Evolutionary conservation across 2,888 invertebrate species (phyloP).

Genomic region (Drosophila parthenogenetica): DNA sequence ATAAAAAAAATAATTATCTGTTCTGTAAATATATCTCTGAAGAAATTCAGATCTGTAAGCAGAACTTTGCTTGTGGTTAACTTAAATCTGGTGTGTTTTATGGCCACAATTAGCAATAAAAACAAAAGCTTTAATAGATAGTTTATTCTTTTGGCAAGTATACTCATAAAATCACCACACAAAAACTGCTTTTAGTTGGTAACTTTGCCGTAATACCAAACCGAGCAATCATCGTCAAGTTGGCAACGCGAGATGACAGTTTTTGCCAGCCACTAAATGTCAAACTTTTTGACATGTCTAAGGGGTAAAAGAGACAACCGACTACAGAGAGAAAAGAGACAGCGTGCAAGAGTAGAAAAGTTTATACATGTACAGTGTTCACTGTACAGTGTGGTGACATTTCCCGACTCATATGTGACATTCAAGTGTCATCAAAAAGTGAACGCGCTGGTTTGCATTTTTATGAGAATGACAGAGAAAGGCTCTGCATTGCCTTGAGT

Average conservation of each 20-base stretch:
- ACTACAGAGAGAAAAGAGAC: not conserved
- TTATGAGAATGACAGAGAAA: slow-evolving; percentile 75
- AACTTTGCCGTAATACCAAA: slow-evolving; percentile 58
- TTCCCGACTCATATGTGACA: slow-evolving; percentile 72
- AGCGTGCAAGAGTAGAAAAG: slow-evolving; percentile 13
- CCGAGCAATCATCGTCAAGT: slow-evolving; percentile 78
- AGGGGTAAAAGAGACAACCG: slow-evolving; percentile 27
- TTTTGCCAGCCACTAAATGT: slow-evolving; percentile 81
- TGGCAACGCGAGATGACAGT: slow-evolving; percentile 71
- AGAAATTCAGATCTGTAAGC: not conserved
- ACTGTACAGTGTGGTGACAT: slow-evolving; percentile 39
- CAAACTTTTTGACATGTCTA: slow-evolving; percentile 74
- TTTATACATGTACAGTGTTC: slow-evolving; percentile 5
- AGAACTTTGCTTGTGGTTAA: not conserved
- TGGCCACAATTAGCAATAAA: slow-evolving; percentile 10
- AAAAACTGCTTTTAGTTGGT: slow-evolving; percentile 14
- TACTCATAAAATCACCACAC: slow-evolving; percentile 15
- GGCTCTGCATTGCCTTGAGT: slow-evolving; percentile 66
- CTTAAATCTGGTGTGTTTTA: not conserved
- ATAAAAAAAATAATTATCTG: too few species aligned
- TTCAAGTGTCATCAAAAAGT: slow-evolving; percentile 77
- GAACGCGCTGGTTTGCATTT: slow-evolving; percentile 72
- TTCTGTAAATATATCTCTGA: too few species aligned
- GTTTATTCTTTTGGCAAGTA: slow-evolving; percentile 14
- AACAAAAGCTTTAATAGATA: slow-evolving; percentile 15